phyloP scores from a whole-genome alignment of 2,113 vertebrate species.

The Scomber scombrus region DNA sequence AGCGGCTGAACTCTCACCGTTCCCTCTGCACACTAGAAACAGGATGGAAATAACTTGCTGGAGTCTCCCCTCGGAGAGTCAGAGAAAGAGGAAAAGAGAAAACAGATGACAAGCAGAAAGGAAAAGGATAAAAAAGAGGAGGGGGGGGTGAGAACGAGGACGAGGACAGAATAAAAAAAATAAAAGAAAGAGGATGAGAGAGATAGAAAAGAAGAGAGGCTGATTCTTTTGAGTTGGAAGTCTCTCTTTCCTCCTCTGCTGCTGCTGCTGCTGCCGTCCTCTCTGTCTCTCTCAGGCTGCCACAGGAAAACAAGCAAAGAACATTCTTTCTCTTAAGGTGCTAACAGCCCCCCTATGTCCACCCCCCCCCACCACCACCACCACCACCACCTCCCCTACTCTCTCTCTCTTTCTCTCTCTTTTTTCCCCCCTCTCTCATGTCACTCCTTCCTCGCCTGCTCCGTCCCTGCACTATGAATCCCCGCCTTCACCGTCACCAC shows the following conservation, averaged over 20 bases:
- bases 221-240: constrained; percentile 37
- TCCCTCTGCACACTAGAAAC: constrained; percentile 61
- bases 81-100: constrained; percentile 61
- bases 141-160: constrained; percentile 31
- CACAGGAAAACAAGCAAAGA: constrained; percentile 69
- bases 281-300: constrained; percentile 57
- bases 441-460: constrained; percentile 48
- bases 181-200: constrained; percentile 9
- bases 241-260: constrained; percentile 16
- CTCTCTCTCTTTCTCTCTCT: constrained; percentile 45
- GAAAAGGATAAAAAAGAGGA: constrained; percentile 1
- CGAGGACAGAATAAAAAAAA: constrained; percentile 41
- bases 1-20: constrained; percentile 59
- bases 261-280: constrained; percentile 25
- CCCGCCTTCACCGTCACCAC: constrained; percentile 63
- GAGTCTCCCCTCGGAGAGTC: constrained; percentile 46
- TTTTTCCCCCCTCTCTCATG: constrained; percentile 43
- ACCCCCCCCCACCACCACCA: constrained; percentile 16
- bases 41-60: constrained; percentile 61
- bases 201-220: constrained; percentile 32
- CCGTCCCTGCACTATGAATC: constrained; percentile 60
- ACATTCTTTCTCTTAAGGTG: constrained; percentile 82
- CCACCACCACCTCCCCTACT: constrained; percentile 8
- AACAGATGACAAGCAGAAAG: constrained; percentile 66
- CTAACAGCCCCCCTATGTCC: constrained; percentile 68